Percentiles rank a stretch among this genome's conserved stretches.
Evolutionary conservation across 2,113 vertebrate species (phyloP).

Genomic region (Thamnaconus septentrionalis): DNA sequence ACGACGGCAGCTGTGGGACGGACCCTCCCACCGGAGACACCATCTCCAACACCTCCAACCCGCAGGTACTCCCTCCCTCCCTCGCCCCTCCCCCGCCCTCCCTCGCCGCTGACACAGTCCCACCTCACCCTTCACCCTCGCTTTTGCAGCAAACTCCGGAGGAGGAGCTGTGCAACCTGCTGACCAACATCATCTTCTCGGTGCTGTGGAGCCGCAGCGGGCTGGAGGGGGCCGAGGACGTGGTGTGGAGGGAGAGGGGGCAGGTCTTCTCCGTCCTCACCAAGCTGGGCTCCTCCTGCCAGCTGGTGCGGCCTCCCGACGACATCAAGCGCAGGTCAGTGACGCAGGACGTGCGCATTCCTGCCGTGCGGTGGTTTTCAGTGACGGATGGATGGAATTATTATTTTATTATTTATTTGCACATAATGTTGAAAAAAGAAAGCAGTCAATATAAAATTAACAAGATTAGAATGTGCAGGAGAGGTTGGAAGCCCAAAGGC

Average conservation of each 20-base stretch:
- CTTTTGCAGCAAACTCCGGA: slow-evolving; percentile 85
- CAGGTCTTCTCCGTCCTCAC: slow-evolving; percentile 98
- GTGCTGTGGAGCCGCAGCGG: slow-evolving; percentile 90
- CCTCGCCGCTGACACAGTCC: no score
- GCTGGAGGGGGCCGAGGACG: slow-evolving; percentile 83
- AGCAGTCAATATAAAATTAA: no score
- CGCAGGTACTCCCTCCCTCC: slow-evolving; percentile 77
- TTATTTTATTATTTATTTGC: no score
- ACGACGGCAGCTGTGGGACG: slow-evolving; percentile 86
- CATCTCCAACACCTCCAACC: slow-evolving; percentile 91
- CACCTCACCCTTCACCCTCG: background rate
- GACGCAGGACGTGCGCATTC: background rate
- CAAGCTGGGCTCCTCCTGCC: slow-evolving; percentile 90
- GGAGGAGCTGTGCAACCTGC: slow-evolving; percentile 95
- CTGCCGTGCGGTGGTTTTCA: no score
- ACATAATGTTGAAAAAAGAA: no score
- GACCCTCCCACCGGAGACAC: slow-evolving; percentile 84
- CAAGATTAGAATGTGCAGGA: no score
- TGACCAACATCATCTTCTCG: slow-evolving; percentile 93
- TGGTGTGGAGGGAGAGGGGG: slow-evolving; percentile 88
- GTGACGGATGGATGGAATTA: no score
- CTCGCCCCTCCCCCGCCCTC: no score
- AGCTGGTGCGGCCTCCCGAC: slow-evolving; percentile 87
- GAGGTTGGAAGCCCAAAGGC: no score
- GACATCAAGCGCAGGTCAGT: slow-evolving; percentile 93